These are phyloP conservation scores for Anolis carolinensis DNA, from an alignment of 2,113 vertebrate species.

Conservation along the genomic window DNA sequence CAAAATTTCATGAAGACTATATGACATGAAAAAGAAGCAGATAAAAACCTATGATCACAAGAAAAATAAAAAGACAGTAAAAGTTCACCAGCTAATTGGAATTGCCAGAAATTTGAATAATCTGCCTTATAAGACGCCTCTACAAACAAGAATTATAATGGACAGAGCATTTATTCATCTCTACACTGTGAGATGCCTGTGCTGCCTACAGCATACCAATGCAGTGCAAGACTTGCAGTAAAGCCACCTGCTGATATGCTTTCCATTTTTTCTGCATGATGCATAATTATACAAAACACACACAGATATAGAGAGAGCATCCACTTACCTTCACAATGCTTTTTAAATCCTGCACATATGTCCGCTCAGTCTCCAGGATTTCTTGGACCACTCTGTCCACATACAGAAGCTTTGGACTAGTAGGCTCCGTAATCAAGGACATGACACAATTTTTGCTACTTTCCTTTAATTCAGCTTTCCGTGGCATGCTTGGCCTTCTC, in stretches of 20 bases:
- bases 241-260: not conserved
- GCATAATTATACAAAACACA: not conserved
- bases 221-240: not conserved
- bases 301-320: not conserved
- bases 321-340: conserved; percentile 93
- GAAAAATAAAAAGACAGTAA: not conserved
- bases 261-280: not conserved
- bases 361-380: conserved; percentile 95
- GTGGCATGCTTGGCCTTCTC: conserved; percentile 49
- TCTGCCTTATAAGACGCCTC: conserved; percentile 1
- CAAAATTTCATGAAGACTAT: not conserved
- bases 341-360: conserved; percentile 92
- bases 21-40: not conserved
- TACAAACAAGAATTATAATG: conserved; percentile 5
- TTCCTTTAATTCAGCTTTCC: conserved; percentile 73
- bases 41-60: not conserved
- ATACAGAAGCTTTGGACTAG: conserved; percentile 88
- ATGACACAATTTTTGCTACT: conserved; percentile 65
- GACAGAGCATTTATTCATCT: not conserved
- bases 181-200: not conserved
- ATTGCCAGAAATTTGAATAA: not conserved
- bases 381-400: conserved; percentile 97
- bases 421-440: conserved; percentile 64
- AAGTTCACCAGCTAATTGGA: not conserved
- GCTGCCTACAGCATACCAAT: not conserved